Evolutionary conservation across 2,888 invertebrate genomes (phyloP).

Genomic region (Homarus gammarus): DNA sequence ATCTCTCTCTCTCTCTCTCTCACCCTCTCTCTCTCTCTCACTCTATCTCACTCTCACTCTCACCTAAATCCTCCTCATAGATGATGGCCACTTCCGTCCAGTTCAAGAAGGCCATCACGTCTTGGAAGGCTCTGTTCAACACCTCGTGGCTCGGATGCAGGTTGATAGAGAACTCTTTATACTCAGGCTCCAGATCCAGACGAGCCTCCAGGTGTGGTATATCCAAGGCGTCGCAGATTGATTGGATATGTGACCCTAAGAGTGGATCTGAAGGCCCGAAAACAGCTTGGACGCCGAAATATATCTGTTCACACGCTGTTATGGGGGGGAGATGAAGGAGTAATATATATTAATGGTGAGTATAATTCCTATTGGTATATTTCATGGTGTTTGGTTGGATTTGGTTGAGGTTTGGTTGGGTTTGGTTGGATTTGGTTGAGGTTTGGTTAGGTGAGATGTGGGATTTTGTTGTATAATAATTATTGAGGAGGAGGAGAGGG

Average conservation of each 20-base stretch:
- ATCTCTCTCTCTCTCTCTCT: no score
- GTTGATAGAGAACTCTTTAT: slow-evolving; percentile 86
- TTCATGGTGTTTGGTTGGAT: no score
- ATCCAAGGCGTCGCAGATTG: slow-evolving; percentile 92
- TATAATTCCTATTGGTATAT: no score
- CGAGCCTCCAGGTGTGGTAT: slow-evolving; percentile 90
- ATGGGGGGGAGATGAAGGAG: background rate
- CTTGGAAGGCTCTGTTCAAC: slow-evolving; percentile 88
- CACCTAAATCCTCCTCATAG: slow-evolving; percentile 88
- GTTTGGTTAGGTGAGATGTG: no score
- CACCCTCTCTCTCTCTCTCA: no score
- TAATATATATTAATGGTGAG: no score
- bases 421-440: no score
- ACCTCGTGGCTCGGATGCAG: slow-evolving; percentile 87
- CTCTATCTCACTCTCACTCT: slow-evolving; percentile 3
- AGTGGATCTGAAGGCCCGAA: slow-evolving; percentile 93
- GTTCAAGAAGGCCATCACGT: slow-evolving; percentile 91
- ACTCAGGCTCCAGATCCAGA: slow-evolving; percentile 74
- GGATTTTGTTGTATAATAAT: no score
- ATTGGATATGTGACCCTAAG: slow-evolving; percentile 90
- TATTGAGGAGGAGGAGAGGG: no score
- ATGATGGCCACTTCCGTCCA: slow-evolving; percentile 96
- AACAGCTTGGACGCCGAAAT: slow-evolving; percentile 91
- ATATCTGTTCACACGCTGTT: slow-evolving; percentile 87
- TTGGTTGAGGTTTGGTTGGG: no score